phyloP scores from a whole-genome alignment of 2,113 vertebrate species.

The Martes martes region DNA sequence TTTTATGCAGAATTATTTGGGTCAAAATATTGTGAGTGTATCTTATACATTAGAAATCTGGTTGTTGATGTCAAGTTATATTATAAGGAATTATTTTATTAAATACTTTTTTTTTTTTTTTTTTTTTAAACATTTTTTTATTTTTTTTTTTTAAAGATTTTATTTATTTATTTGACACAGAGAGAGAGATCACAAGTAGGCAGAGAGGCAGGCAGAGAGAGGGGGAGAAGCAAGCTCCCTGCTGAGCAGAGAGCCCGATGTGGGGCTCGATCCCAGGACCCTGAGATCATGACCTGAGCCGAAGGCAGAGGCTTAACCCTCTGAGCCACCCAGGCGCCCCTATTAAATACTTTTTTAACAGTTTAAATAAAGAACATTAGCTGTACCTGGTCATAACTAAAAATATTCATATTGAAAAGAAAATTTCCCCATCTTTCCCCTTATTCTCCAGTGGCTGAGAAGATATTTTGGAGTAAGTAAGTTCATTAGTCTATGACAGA shows the following conservation, averaged over 20 bases:
- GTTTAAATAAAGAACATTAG: neutral
- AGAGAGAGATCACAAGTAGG: no score
- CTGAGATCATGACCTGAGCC: no score
- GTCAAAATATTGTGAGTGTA: neutral
- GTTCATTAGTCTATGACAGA: neutral
- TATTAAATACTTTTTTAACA: neutral
- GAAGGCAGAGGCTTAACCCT: no score
- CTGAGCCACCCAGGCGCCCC: no score
- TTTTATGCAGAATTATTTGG: neutral
- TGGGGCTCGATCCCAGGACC: no score
- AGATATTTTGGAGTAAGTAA: conserved; percentile 12
- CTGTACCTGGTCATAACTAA: neutral
- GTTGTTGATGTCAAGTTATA: neutral
- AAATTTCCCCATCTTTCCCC: neutral
- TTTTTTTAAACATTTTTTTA: no score
- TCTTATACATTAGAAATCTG: neutral
- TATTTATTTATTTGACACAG: no score
- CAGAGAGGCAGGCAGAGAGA: no score
- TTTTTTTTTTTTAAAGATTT: no score
- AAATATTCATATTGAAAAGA: neutral
- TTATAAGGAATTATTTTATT: neutral
- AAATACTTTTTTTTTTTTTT: neutral
- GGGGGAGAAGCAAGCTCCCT: no score
- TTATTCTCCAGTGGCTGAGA: neutral
- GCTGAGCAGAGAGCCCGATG: no score